phyloP scores from a whole-genome alignment of 2,113 vertebrate species.

The Charadrius vociferus region DNA sequence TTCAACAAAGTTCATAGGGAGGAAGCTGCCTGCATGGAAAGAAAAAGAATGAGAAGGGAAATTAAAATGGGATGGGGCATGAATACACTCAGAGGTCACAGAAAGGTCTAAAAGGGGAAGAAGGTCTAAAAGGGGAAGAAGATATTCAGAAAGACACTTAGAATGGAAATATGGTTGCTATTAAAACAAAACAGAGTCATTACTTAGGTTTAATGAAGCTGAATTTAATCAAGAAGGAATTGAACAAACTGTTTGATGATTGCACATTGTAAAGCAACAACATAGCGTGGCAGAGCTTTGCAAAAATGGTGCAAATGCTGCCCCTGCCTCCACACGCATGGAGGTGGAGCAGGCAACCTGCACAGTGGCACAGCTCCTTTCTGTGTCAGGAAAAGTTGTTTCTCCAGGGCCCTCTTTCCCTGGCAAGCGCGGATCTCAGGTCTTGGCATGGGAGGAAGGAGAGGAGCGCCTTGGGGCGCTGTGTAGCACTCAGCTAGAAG shows the following conservation, averaged over 20 bases:
- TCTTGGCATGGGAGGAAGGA: neutral
- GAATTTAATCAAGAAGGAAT: conserved; percentile 54
- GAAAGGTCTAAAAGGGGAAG: conserved; percentile 32
- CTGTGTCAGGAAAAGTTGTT: rapidly evolving
- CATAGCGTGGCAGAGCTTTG: neutral
- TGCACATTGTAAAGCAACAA: neutral
- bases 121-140: conserved; percentile 12
- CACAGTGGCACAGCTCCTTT: neutral
- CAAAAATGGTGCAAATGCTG: neutral
- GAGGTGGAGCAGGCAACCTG: neutral
- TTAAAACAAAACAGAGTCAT: conserved; percentile 18
- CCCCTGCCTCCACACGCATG: neutral
- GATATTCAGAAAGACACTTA: neutral
- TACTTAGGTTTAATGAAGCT: conserved; percentile 39
- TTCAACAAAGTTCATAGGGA: conserved; percentile 58
- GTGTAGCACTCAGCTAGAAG: neutral
- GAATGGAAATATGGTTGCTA: conserved; percentile 16
- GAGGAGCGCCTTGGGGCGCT: neutral
- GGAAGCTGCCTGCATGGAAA: conserved; percentile 30
- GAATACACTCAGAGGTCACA: conserved; percentile 2
- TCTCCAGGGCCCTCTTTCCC: neutral
- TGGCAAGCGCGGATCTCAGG: neutral
- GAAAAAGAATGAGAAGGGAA: conserved; percentile 6
- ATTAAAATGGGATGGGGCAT: neutral
- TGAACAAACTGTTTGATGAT: neutral